Evolutionary conservation across 2,888 invertebrate genomes (phyloP).

Genomic region (Trypoxylon attenuatum): DNA sequence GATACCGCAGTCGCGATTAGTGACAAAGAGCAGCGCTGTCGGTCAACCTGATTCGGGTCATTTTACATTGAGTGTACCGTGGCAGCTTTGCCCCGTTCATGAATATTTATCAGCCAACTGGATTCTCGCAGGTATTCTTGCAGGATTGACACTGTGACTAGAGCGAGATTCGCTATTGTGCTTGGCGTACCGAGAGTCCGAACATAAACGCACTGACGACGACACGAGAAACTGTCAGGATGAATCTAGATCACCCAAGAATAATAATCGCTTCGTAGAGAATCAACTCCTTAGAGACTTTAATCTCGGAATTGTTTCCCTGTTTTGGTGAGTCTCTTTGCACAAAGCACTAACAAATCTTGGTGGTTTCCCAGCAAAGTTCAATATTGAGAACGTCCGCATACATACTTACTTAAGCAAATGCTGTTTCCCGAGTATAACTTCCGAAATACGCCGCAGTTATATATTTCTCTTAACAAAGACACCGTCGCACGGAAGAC

Average conservation of each 20-base stretch:
- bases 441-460: no score
- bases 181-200: slow-evolving; percentile 5
- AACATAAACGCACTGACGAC: no score
- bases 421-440: no score
- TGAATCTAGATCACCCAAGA: slow-evolving; percentile 28
- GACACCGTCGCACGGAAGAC: no score
- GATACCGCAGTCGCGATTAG: slow-evolving; percentile 25
- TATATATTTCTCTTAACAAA: no score
- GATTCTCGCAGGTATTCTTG: slow-evolving; percentile 16
- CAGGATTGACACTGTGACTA: slow-evolving; percentile 17
- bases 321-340: no score
- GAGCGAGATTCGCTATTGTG: slow-evolving; percentile 34
- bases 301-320: slow-evolving; percentile 26
- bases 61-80: slow-evolving; percentile 34
- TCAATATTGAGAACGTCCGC: no score
- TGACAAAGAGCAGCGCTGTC: slow-evolving; percentile 22
- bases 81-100: slow-evolving; percentile 25
- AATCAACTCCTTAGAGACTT: slow-evolving; percentile 17
- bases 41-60: slow-evolving; percentile 27
- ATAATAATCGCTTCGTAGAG: slow-evolving; percentile 27
- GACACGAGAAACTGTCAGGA: slow-evolving; percentile 16
- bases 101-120: slow-evolving; percentile 48
- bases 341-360: no score
- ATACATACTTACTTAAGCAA: no score
- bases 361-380: no score